phyloP scores from a whole-genome alignment of 1,140 invertebrate species.

The Drosophila kohkoa region DNA sequence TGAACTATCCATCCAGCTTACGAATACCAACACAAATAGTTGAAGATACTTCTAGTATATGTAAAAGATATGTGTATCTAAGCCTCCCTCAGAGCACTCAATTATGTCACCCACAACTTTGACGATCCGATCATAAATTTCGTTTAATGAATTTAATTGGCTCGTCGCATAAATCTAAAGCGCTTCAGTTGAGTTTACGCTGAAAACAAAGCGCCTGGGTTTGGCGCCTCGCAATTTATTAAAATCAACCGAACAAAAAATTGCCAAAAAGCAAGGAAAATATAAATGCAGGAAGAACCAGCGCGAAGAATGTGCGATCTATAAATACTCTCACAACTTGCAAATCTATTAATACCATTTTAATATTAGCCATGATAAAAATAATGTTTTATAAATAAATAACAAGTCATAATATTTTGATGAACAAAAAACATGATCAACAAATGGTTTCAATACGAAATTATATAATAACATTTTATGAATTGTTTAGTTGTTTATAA shows the following conservation, averaged over 20 bases:
- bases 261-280: slow-evolving; percentile 38
- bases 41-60: no score
- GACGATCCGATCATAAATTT: slow-evolving; percentile 67
- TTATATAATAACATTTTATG: no score
- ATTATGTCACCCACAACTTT: slow-evolving; percentile 77
- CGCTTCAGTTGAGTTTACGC: slow-evolving; percentile 76
- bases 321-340: not conserved
- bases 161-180: slow-evolving; percentile 77
- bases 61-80: no score
- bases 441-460: no score
- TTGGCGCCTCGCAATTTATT: slow-evolving; percentile 79
- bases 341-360: not conserved
- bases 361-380: not conserved
- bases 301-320: not conserved
- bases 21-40: not conserved
- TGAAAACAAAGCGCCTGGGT: slow-evolving; percentile 67
- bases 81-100: slow-evolving; percentile 33
- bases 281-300: slow-evolving; percentile 2
- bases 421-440: no score
- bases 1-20: slow-evolving; percentile 45
- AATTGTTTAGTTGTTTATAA: no score
- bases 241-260: slow-evolving; percentile 61
- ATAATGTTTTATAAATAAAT: not conserved
- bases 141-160: slow-evolving; percentile 81
- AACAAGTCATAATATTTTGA: no score